A percentile compares a stretch with the other conserved stretches of the same genome.
Evolutionary conservation across 2,797 vertebrate species (phyloP).

Genomic region (Iguana delicatissima): DNA sequence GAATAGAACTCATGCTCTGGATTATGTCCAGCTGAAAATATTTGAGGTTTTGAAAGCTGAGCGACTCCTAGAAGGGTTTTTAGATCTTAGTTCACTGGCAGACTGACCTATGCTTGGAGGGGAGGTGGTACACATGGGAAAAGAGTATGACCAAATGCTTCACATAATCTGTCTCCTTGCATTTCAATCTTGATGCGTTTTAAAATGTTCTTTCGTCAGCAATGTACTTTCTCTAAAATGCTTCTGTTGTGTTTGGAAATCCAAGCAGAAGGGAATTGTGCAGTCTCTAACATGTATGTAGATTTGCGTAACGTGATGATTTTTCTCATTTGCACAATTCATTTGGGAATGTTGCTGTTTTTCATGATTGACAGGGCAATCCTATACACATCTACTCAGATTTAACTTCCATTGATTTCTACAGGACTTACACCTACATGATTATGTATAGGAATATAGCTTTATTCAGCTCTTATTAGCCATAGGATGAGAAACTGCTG

Average conservation of each 20-base stretch:
- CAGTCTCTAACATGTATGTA: not conserved
- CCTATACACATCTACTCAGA: not conserved
- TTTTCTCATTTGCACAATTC: not conserved
- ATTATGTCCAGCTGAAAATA: conserved; percentile 68
- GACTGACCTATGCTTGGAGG: conserved; percentile 19
- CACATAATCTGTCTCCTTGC: conserved; percentile 2
- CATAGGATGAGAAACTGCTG: no score
- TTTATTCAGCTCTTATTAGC: not conserved
- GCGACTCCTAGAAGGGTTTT: conserved; percentile 55
- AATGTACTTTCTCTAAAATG: not conserved
- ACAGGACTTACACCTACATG: not conserved
- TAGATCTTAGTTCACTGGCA: conserved; percentile 68
- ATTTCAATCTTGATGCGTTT: not conserved
- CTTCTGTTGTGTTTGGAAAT: conserved; percentile 27
- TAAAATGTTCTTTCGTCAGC: not conserved
- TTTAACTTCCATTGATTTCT: not conserved
- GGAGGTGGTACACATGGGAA: conserved; percentile 17
- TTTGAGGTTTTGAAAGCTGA: conserved; percentile 72
- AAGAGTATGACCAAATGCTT: conserved; percentile 35
- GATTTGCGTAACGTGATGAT: not conserved
- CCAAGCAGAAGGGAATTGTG: conserved; percentile 23
- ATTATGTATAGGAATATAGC: not conserved
- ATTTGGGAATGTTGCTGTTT: not conserved
- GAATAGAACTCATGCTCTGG: conserved; percentile 67
- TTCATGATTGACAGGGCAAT: not conserved